A percentile compares a stretch with the other conserved stretches of the same genome.
phyloP scores from a whole-genome alignment of 2,888 invertebrate genomes.

The Tenthredo notha region DNA sequence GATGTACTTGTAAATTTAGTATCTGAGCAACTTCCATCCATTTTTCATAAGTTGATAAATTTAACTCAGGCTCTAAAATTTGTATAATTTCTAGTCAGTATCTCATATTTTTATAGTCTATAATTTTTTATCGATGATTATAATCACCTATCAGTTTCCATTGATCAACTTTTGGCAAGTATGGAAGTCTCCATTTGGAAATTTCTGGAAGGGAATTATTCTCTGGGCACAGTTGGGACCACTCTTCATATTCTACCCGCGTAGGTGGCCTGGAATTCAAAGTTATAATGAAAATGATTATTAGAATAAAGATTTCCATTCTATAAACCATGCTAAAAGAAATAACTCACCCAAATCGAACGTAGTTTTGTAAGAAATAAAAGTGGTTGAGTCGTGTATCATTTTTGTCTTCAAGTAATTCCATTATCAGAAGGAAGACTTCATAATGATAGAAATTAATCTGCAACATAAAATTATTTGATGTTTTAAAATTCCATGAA shows the following conservation, averaged over 20 bases:
- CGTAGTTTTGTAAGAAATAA: conserved; percentile 70
- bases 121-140: conserved; percentile 38
- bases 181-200: conserved; percentile 80
- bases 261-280: conserved; percentile 74
- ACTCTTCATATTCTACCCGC: conserved; percentile 78
- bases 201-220: conserved; percentile 77
- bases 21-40: conserved; percentile 79
- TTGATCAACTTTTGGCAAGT: conserved; percentile 74
- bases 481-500: neutral
- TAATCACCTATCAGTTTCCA: conserved; percentile 77
- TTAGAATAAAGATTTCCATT: neutral
- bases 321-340: neutral
- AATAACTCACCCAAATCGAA: conserved; percentile 64
- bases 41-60: conserved; percentile 77
- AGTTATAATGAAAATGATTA: conserved; percentile 8
- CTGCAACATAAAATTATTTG: conserved; percentile 66
- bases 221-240: conserved; percentile 77
- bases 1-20: conserved; percentile 76
- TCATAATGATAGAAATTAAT: conserved; percentile 81
- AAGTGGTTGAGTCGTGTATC: conserved; percentile 67
- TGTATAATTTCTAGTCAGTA: conserved; percentile 30
- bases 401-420: conserved; percentile 70
- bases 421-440: conserved; percentile 78
- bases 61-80: conserved; percentile 76
- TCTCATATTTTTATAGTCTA: conserved; percentile 50